Percentiles rank a stretch among this genome's conserved stretches.
phyloP scores from a whole-genome alignment of 2,113 vertebrate species.

The Cyprinodon brontotheroides region DNA sequence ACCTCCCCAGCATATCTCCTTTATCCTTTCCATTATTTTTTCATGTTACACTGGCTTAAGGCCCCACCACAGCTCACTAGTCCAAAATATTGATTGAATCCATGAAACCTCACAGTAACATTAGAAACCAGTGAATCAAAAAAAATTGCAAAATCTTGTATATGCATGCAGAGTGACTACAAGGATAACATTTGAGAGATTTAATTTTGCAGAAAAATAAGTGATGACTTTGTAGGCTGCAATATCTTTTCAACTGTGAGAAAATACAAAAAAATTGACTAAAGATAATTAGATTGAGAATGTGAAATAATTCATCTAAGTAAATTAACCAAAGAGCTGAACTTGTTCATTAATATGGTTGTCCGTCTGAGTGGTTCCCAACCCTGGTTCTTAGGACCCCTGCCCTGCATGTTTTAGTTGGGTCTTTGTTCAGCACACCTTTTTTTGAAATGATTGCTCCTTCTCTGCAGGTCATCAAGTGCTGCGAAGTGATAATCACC shows the following conservation, averaged over 20 bases:
- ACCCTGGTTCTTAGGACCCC: too few relatives aligned
- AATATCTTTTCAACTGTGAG: background rate
- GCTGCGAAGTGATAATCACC: too few relatives aligned
- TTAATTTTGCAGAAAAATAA: background rate
- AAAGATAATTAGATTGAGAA: background rate
- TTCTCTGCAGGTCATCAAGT: too few relatives aligned
- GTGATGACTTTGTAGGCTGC: background rate
- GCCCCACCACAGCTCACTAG: constrained; percentile 53
- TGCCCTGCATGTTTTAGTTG: too few relatives aligned
- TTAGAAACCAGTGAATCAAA: constrained; percentile 51
- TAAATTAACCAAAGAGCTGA: background rate
- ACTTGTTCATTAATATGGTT: background rate
- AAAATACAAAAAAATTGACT: background rate
- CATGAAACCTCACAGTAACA: constrained; percentile 54
- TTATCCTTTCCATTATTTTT: constrained; percentile 22
- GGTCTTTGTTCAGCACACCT: too few relatives aligned
- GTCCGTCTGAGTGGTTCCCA: too few relatives aligned
- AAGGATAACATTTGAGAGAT: background rate
- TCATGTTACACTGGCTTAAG: constrained; percentile 35
- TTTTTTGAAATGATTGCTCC: too few relatives aligned
- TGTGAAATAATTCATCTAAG: background rate
- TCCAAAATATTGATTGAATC: constrained; percentile 51
- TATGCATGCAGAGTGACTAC: background rate
- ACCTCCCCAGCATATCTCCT: constrained; percentile 16
- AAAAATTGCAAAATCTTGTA: constrained; percentile 42